Percentiles rank a stretch among this genome's conserved stretches.
Conservation (phyloP, 2,888 invertebrate species). For the Phaedon cochleariae region DNA sequence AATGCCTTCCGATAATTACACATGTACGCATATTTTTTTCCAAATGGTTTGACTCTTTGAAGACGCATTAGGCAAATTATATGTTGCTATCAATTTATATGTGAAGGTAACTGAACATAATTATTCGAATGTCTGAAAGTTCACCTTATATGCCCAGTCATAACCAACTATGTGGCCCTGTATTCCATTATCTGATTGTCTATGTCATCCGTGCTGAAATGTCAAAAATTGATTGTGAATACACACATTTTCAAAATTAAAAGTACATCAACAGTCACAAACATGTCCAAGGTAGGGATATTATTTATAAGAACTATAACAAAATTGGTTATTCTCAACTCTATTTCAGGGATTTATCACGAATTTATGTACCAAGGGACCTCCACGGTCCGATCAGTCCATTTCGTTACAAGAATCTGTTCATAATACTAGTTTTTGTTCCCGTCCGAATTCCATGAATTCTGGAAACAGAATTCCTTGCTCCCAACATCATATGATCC, state of each 20-base stretch:
- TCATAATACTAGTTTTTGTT: not conserved
- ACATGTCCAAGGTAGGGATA: conserved; percentile 12
- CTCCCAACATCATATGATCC: conserved; percentile 6
- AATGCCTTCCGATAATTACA: too few relatives aligned
- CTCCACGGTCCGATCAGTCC: not conserved
- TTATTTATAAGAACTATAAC: not conserved
- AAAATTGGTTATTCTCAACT: not conserved
- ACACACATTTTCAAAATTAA: conserved; percentile 8
- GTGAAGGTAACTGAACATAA: too few relatives aligned
- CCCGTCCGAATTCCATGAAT: not conserved
- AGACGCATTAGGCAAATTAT: too few relatives aligned
- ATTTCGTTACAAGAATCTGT: not conserved
- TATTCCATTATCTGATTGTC: too few relatives aligned
- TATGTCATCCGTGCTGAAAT: conserved; percentile 5
- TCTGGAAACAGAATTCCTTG: conserved; percentile 1
- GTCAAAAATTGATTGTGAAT: conserved; percentile 15
- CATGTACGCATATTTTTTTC: too few relatives aligned
- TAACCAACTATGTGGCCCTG: too few relatives aligned
- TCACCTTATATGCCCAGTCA: too few relatives aligned
- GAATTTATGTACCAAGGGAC: not conserved
- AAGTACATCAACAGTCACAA: not conserved
- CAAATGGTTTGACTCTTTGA: too few relatives aligned
- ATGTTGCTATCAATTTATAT: too few relatives aligned
- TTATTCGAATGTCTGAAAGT: too few relatives aligned
- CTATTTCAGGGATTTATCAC: conserved; percentile 5